These are phyloP conservation scores for Caerostris darwini DNA, from an alignment of 1,140 invertebrate genomes.

Conservation along the genomic window DNA sequence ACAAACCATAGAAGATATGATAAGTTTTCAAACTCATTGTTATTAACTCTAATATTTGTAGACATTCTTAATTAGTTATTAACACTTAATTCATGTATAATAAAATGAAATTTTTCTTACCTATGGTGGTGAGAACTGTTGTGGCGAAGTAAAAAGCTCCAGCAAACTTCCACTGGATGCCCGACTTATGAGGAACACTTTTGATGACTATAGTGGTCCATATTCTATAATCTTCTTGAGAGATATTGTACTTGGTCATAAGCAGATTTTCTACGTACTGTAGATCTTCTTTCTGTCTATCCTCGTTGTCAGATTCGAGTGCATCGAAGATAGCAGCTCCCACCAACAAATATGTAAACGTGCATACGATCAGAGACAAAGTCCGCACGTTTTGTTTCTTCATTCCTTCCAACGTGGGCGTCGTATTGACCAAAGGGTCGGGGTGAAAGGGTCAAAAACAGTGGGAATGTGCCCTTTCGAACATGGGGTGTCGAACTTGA, in stretches of 20 bases:
- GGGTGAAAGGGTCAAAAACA: slow-evolving; percentile 24
- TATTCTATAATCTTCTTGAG: slow-evolving; percentile 93
- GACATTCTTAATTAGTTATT: background rate
- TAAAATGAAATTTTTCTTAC: slow-evolving; percentile 83
- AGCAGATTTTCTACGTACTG: slow-evolving; percentile 85
- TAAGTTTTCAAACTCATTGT: background rate
- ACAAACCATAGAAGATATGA: background rate
- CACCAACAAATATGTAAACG: slow-evolving; percentile 98
- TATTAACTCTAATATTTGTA: background rate
- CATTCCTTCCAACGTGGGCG: slow-evolving; percentile 85
- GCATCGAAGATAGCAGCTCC: slow-evolving; percentile 99
- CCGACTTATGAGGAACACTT: slow-evolving; percentile 98
- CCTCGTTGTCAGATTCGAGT: slow-evolving; percentile 97
- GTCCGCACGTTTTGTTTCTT: slow-evolving; percentile 99
- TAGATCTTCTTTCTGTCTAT: slow-evolving; percentile 91
- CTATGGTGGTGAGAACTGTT: slow-evolving; percentile 98
- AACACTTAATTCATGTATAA: background rate
- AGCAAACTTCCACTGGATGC: slow-evolving; percentile 98
- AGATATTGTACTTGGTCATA: slow-evolving; percentile 96
- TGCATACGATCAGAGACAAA: slow-evolving; percentile 98
- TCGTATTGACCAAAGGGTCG: slow-evolving; percentile 34
- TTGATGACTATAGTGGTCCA: slow-evolving; percentile 97
- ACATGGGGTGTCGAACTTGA: slow-evolving; percentile 4
- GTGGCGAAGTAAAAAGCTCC: slow-evolving; percentile 99
- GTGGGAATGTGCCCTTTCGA: slow-evolving; percentile 30